Percentiles rank a stretch among this genome's conserved stretches.
Evolutionary conservation across 2,888 invertebrate species (phyloP).

Genomic region (Plebejus argus): DNA sequence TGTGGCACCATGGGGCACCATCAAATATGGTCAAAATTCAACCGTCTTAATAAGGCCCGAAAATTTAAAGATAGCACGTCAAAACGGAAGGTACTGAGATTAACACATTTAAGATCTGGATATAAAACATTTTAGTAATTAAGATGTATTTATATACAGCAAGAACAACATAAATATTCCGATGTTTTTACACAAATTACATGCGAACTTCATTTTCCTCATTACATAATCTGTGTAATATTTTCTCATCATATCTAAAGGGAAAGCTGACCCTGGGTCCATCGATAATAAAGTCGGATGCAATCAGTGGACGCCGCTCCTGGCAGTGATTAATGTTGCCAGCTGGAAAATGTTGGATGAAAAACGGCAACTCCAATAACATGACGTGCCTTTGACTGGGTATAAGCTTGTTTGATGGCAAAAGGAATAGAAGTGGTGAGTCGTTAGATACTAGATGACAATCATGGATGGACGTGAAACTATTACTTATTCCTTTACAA

Average conservation of each 20-base stretch:
- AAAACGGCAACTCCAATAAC: slow-evolving; percentile 6
- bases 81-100: background rate
- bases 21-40: background rate
- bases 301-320: slow-evolving; percentile 36
- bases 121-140: background rate
- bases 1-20: background rate
- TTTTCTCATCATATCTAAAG: slow-evolving; percentile 15
- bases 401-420: background rate
- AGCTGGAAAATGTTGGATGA: slow-evolving; percentile 34
- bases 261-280: slow-evolving; percentile 30
- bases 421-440: background rate
- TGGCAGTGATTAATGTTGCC: slow-evolving; percentile 39
- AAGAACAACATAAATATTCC: background rate
- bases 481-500: background rate
- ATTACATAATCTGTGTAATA: slow-evolving; percentile 27
- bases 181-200: background rate
- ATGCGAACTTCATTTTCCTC: slow-evolving; percentile 30
- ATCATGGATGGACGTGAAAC: background rate
- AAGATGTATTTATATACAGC: background rate
- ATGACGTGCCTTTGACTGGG: background rate
- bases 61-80: background rate
- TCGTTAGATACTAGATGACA: background rate
- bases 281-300: slow-evolving; percentile 38
- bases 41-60: background rate
- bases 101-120: background rate